Evolutionary conservation across 1,140 invertebrate species (phyloP), one percentile per base, ranked within the genome.

Genomic region (Drosophila kepulauana): DNA sequence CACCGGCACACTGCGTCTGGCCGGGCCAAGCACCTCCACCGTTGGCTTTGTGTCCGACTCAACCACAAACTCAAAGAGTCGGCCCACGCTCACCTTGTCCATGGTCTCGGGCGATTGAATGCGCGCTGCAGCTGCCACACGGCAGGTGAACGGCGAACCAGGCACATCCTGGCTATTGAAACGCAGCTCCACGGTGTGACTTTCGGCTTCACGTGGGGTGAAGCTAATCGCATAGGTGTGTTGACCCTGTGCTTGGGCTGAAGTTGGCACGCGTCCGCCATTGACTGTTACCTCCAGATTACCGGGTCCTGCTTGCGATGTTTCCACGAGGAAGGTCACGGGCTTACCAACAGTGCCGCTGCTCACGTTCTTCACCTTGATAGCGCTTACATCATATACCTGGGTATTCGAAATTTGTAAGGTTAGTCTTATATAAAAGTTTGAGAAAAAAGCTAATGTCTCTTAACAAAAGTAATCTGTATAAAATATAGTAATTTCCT

Each of bases 161-260:
- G 98, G 98, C 5, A 99, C 98, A 93, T 98, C 96, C 91, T 99
- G 97, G 8, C 97, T 97, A 91, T 99, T 99, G 93, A 99, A 99
- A 63, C 97, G 95, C 30, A 99, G 94, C 91, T 99, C 97, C 3
- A 99, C 98, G 0, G 97, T 97, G 92, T 99, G 99, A 41, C 95
- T 94, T 48, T 96, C 95, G 1, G 97, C 95, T 92, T 99, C 97
- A 51, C 97, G 94, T 1, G 98, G 99, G 10, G 97, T 98, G 93
- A 99, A 99, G 6, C 97, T 98, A 75, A 99, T 99, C 45, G 99
- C 98, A 93, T 99, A 99, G 0, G 97, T 97, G 90, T 99, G 98
- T 28, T 98, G 96, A 46, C 98, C 98, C 91, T 99, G 97, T 11
- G 98, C 97, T 92, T 98, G 97, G 6, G 99, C 98, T 35, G 97